A percentile compares a stretch with the other conserved stretches of the same genome.
Conservation (phyloP, 2,888 invertebrate species). For the Plagiodera versicolora region DNA sequence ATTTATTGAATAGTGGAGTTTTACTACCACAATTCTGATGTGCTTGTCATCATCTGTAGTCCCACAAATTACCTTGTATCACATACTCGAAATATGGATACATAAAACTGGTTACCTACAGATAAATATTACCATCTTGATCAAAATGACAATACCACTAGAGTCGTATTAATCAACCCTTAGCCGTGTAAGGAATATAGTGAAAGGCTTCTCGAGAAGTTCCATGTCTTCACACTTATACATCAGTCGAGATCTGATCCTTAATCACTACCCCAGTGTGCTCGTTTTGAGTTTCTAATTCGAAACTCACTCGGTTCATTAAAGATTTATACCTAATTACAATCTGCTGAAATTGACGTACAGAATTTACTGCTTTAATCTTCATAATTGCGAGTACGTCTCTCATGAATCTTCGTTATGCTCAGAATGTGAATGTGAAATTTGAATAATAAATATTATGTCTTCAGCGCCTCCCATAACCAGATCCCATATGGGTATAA, state of each 20-base stretch:
- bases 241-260: not conserved
- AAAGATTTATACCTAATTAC: constrained; percentile 1
- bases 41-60: too few species aligned
- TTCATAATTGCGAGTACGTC: not conserved
- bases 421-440: not conserved
- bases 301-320: not conserved
- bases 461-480: not conserved
- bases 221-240: not conserved
- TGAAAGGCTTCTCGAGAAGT: not conserved
- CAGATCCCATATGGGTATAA: not conserved
- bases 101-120: too few species aligned
- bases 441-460: not conserved
- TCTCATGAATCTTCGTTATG: not conserved
- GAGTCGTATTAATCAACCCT: too few species aligned
- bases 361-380: not conserved
- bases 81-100: too few species aligned
- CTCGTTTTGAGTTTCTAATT: not conserved
- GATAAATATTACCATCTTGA: too few species aligned
- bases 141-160: too few species aligned
- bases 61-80: too few species aligned
- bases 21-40: too few species aligned
- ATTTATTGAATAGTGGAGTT: too few species aligned
- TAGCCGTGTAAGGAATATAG: too few species aligned
- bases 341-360: constrained; percentile 1
- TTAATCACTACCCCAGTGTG: not conserved